Base-by-base conservation (phyloP, 2,888 invertebrate genomes). In the Synanthedon andrenaeformis region DNA sequence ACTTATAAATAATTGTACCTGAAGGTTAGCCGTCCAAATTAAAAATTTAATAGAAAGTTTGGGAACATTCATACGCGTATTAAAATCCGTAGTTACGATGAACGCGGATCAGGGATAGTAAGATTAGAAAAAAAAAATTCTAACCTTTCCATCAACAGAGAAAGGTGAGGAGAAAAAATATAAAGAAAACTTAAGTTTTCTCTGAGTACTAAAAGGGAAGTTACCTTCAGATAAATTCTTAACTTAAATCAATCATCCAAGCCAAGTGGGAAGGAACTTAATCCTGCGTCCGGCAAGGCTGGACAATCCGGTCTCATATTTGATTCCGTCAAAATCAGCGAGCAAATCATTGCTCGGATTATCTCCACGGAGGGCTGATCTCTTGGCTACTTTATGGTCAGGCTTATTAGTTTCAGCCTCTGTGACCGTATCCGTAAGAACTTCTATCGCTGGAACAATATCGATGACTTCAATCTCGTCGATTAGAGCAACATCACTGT, bases 211-310 rank as follows among this genome's bases (percentile, higher is more conserved):
- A 35, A 35, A 8, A 6, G 8, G 6, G 35, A 35, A 10, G 10
- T 35, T 35, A 35, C 35, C 35, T 35, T 35, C 35, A 35, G 35
- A 1, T 35, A 6, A 35, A 35, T 35, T 35, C 35, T 35, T 35
- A 35, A 35, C 10, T 35, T 35, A 35, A 35, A 35, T 35, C 35
- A 35, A 35, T 41, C 41, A 82, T 52, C 86, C 87, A 48, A 75
- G 68, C 81, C 82, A 87, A 6, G 84, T 72, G 2, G 87, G 87
- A 10, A 87, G 68, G 55, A 83, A 79, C 64, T 82, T 86, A 49
- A 87, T 86, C 64, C 82, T 81, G 55, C 87, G 73, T 5, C 81
- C 81, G 49, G 69, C 81, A 1, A 85, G 55, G 56, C 75, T 72
- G 1, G 74, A 65, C 8, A 78, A 57, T 2, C 74, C 74, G 48